Base-by-base conservation (phyloP, 2,888 invertebrate species). In the Craniophora ligustri region DNA sequence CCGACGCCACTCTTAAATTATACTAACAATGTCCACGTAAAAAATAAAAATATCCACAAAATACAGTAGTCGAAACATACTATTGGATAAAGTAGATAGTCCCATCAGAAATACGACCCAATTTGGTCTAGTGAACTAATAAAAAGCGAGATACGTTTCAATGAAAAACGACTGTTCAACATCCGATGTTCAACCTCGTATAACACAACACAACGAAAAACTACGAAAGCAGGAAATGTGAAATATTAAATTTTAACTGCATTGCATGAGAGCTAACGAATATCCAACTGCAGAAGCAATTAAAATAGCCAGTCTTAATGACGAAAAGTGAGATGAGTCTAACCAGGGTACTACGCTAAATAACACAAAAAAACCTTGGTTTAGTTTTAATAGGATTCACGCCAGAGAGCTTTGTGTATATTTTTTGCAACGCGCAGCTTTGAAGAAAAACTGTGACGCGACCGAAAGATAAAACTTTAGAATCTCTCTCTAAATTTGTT, bases 241-340 rank as follows among this genome's bases (percentile, higher is more conserved):
- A 78, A 76, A 76, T 78, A 75, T 78, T 63, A 75, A 71, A 76
- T 68, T 75, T 73, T 56, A 73, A 71, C 72, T 67, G 67, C n/a
- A n/a, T n/a, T n/a, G 50, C 61, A 54, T 38, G 62, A 67, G 56
- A 64, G 67, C 58, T 60, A 56, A 69, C 63, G 54, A 70, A 72
- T 72, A 63, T 63, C 49, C 63, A 46, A 65, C 70, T 61, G 69
- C 65, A 73, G 49, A 74, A 63, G 60, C 76, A 76, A 79, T 79
- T 77, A 76, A 75, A 75, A 75, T 62, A 58, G 62, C 44, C 31
- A 49, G 50, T 61, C 32, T 7, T 59, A 61, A 67, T 49, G 31
- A 55, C 51, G 50, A 62, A 65, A 69, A 68, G 55, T 60, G 63
- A 67, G 61, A 66, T 44, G 68, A 69, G 40, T 49, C 41, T 35